Evolutionary conservation across 2,888 invertebrate genomes (phyloP).

Genomic region (Noctuana brunneofusca): DNA sequence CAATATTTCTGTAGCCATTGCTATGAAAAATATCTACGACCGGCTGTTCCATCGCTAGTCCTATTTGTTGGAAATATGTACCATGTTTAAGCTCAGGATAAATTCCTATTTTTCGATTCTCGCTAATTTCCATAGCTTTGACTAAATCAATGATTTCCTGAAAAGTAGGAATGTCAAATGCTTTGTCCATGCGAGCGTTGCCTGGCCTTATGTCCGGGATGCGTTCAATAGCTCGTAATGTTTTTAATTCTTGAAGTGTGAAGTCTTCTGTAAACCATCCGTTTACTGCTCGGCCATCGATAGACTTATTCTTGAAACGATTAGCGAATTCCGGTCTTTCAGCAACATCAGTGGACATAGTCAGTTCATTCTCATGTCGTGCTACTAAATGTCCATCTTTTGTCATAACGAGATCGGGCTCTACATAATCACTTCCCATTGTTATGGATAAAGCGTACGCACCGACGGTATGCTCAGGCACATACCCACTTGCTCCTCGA

Average conservation of each 20-base stretch:
- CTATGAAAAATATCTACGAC: conserved; percentile 60
- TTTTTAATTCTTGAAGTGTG: conserved; percentile 69
- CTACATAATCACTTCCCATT: conserved; percentile 73
- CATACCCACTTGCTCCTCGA: conserved; percentile 73
- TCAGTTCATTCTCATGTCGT: conserved; percentile 70
- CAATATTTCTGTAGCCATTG: conserved; percentile 59
- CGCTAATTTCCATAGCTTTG: conserved; percentile 61
- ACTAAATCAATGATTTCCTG: conserved; percentile 71
- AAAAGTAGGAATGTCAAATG: conserved; percentile 64
- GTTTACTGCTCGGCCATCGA: conserved; percentile 55
- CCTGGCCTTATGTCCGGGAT: conserved; percentile 65
- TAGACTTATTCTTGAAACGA: conserved; percentile 56
- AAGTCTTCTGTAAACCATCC: conserved; percentile 78
- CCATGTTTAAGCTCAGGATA: conserved; percentile 74
- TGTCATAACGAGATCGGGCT: conserved; percentile 74
- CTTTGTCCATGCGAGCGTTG: conserved; percentile 64
- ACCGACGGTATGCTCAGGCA: conserved; percentile 73
- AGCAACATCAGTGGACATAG: conserved; percentile 63
- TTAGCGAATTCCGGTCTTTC: conserved; percentile 59
- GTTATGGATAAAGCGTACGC: conserved; percentile 70
- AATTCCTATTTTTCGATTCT: conserved; percentile 63
- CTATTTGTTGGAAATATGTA: conserved; percentile 60
- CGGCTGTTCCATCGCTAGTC: conserved; percentile 61
- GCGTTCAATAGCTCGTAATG: conserved; percentile 62
- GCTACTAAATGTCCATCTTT: conserved; percentile 65